phyloP scores from a whole-genome alignment of 2,113 vertebrate species.

The Arenaria interpres region DNA sequence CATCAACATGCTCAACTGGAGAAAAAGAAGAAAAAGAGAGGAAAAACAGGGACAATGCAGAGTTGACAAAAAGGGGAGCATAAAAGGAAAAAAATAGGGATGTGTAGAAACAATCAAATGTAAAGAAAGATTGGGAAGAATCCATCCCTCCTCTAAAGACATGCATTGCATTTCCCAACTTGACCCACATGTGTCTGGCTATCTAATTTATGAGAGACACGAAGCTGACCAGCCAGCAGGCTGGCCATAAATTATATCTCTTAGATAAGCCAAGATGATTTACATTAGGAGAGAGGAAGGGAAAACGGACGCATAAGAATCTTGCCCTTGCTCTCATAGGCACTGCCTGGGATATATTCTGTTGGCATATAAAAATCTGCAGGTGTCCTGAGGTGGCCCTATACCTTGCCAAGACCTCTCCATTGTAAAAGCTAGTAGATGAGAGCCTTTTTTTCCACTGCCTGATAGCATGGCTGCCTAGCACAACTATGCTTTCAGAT shows the following conservation, averaged over 20 bases:
- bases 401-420: neutral
- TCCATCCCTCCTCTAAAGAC: neutral
- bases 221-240: conserved; percentile 15
- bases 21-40: neutral
- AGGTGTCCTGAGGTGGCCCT: neutral
- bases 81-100: neutral
- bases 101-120: neutral
- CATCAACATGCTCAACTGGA: neutral
- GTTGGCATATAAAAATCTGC: neutral
- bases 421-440: neutral
- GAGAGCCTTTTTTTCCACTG: neutral
- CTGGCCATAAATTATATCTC: conserved; percentile 38
- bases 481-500: neutral
- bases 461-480: neutral
- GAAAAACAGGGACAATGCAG: neutral
- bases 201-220: conserved; percentile 62
- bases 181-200: conserved; percentile 63
- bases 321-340: neutral
- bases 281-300: neutral
- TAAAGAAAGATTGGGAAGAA: neutral
- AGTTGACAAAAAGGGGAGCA: neutral
- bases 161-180: neutral
- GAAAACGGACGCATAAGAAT: neutral
- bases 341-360: neutral
- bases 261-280: conserved; percentile 12